Percentiles rank a stretch among this genome's conserved stretches.
Evolutionary conservation across 2,888 invertebrate species (phyloP).

Genomic region (Crioceris asparagi): DNA sequence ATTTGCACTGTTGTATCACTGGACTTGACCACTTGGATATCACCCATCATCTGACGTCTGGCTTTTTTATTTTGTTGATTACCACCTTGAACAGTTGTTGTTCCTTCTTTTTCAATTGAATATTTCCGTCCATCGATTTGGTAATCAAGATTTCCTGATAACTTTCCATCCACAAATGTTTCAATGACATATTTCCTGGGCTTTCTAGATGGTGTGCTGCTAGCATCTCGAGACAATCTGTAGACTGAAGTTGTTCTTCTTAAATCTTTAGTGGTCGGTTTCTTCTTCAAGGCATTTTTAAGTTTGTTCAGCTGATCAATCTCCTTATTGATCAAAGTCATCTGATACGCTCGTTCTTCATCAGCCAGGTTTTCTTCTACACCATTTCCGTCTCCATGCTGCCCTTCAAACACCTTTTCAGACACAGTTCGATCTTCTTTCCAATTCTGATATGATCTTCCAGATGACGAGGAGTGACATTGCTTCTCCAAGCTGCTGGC

Average conservation of each 20-base stretch:
- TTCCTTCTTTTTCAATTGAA: constrained; percentile 12
- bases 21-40: constrained; percentile 21
- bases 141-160: constrained; percentile 11
- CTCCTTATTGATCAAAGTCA: constrained; percentile 48
- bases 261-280: constrained; percentile 2
- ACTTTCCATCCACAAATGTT: constrained; percentile 15
- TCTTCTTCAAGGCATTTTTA: constrained; percentile 35
- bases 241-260: constrained; percentile 26
- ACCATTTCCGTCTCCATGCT: constrained; percentile 15
- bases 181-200: constrained; percentile 24
- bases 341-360: constrained; percentile 43
- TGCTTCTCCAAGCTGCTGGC: constrained; percentile 12
- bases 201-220: not conserved
- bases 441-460: constrained; percentile 28
- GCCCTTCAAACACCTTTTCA: constrained; percentile 37
- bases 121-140: constrained; percentile 18
- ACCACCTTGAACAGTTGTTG: not conserved
- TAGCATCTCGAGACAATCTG: constrained; percentile 14
- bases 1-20: constrained; percentile 23
- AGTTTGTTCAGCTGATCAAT: constrained; percentile 45
- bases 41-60: constrained; percentile 14
- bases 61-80: not conserved
- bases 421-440: constrained; percentile 39
- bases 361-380: constrained; percentile 36
- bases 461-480: constrained; percentile 3